Evolutionary conservation across 2,888 invertebrate species (phyloP).

Genomic region (Eupeodes luniger): DNA sequence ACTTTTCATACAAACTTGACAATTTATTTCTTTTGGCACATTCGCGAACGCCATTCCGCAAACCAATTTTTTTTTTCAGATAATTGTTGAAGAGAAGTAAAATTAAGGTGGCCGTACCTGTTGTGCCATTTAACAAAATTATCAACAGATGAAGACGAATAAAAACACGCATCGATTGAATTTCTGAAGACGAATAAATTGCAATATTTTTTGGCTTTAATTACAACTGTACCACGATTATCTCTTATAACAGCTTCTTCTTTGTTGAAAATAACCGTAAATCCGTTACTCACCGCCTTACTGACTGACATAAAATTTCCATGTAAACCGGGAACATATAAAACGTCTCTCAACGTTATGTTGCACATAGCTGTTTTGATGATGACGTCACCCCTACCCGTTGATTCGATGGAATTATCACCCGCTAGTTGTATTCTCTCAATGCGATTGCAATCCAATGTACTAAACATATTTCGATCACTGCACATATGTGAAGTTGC

Average conservation of each 20-base stretch:
- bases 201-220: neutral
- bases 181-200: neutral
- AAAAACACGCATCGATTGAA: neutral
- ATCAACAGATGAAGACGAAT: neutral
- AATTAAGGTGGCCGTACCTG: neutral
- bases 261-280: neutral
- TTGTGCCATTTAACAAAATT: conserved; percentile 31
- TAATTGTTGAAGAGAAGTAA: neutral
- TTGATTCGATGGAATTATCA: conserved; percentile 47
- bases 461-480: no score
- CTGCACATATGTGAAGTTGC: no score
- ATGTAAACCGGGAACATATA: conserved; percentile 55
- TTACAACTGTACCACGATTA: neutral
- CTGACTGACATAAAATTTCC: conserved; percentile 21
- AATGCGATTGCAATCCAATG: no score
- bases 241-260: neutral
- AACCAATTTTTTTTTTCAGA: conserved; percentile 18
- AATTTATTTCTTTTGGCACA: conserved; percentile 14
- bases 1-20: conserved; percentile 53
- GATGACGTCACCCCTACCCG: conserved; percentile 1
- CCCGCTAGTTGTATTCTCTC: conserved; percentile 2
- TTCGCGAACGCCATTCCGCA: conserved; percentile 29
- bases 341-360: conserved; percentile 49
- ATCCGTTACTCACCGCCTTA: neutral
- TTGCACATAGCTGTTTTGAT: conserved; percentile 1